Evolutionary conservation across 2,888 invertebrate genomes (phyloP).

Genomic region (Encarsia formosa): DNA sequence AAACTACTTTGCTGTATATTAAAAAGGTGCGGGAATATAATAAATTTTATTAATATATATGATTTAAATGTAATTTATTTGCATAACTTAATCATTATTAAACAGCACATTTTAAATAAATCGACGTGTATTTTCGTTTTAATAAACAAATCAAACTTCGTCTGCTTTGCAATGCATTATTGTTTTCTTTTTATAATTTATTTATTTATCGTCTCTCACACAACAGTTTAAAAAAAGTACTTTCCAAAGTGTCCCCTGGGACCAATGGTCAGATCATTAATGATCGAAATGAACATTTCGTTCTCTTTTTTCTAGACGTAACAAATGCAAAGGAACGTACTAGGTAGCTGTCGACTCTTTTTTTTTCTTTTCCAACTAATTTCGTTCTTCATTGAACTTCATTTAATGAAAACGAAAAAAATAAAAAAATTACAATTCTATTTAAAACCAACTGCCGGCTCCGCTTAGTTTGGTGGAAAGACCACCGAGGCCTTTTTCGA

Average conservation of each 20-base stretch:
- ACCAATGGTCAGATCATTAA: too few relatives aligned
- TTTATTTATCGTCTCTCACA: too few relatives aligned
- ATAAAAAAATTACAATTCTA: conserved; percentile 2
- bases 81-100: conserved; percentile 32
- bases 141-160: too few relatives aligned
- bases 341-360: conserved; percentile 36
- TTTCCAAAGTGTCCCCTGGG: too few relatives aligned
- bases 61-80: conserved; percentile 37
- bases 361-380: neutral
- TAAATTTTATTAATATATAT: too few relatives aligned
- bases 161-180: too few relatives aligned
- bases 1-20: too few relatives aligned
- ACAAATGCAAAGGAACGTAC: conserved; percentile 37
- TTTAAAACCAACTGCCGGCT: conserved; percentile 79
- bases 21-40: too few relatives aligned
- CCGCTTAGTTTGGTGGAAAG: conserved; percentile 84
- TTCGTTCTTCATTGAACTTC: neutral
- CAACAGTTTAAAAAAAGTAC: too few relatives aligned
- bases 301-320: too few relatives aligned
- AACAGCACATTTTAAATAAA: conserved; percentile 34
- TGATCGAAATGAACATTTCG: too few relatives aligned
- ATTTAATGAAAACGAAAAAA: neutral
- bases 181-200: too few relatives aligned
- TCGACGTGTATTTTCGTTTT: conserved; percentile 5
- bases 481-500: conserved; percentile 87